A percentile compares a stretch with the other conserved stretches of the same genome.
phyloP scores from a whole-genome alignment of 2,113 vertebrate species.

The Mugil cephalus region DNA sequence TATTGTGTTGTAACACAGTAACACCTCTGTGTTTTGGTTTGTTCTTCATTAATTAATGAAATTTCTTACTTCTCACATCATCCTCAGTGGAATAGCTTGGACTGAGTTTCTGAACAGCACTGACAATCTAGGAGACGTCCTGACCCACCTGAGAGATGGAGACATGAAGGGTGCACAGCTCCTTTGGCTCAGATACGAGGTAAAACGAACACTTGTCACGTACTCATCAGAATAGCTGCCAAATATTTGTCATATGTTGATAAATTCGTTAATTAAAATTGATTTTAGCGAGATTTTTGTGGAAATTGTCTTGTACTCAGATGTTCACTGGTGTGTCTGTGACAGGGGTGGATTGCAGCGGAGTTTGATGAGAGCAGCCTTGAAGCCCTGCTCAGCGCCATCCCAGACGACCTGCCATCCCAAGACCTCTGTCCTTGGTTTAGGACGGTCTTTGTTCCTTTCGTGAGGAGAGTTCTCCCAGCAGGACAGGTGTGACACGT shows the following conservation, averaged over 20 bases:
- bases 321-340: slow-evolving; percentile 5
- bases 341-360: slow-evolving; percentile 89
- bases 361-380: slow-evolving; percentile 86
- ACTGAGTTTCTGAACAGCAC: slow-evolving; percentile 92
- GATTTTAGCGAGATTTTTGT: neutral
- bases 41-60: neutral
- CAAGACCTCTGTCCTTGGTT: slow-evolving; percentile 91
- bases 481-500: slow-evolving; percentile 87
- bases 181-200: slow-evolving; percentile 96
- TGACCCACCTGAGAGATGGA: slow-evolving; percentile 86
- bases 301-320: neutral
- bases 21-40: neutral
- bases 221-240: neutral
- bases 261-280: neutral
- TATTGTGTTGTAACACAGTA: neutral
- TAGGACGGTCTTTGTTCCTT: slow-evolving; percentile 90
- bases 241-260: neutral
- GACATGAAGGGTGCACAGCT: slow-evolving; percentile 91
- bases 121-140: slow-evolving; percentile 87
- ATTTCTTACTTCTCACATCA: slow-evolving; percentile 9
- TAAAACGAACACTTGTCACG: slow-evolving; percentile 62
- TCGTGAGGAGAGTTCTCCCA: slow-evolving; percentile 87
- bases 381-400: slow-evolving; percentile 86
- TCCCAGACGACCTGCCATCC: slow-evolving; percentile 85
- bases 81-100: slow-evolving; percentile 90